These are phyloP conservation scores for Bubo blakistoni DNA, from an alignment of 2,113 vertebrate genomes.

Conservation along the genomic window DNA sequence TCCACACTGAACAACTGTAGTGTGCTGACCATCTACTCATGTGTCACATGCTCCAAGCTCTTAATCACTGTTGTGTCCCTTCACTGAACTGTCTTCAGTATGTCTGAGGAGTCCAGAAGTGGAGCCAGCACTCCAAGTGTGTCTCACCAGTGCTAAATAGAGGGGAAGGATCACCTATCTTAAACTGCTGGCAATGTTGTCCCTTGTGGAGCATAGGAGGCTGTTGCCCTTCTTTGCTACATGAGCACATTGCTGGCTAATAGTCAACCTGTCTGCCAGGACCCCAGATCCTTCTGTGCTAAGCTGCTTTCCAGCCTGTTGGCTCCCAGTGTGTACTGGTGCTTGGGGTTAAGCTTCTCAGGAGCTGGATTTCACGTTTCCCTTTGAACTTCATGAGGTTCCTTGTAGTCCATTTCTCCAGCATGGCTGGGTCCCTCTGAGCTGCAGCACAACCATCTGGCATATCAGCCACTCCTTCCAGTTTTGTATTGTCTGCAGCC, in stretches of 20 bases:
- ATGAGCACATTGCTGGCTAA: neutral
- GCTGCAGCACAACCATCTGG: neutral
- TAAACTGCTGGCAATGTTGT: neutral
- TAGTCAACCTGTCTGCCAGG: neutral
- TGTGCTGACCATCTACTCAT: neutral
- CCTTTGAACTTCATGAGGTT: neutral
- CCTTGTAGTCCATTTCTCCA: neutral
- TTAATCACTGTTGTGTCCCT: neutral
- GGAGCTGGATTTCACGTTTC: neutral
- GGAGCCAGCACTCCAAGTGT: neutral
- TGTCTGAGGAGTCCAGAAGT: neutral
- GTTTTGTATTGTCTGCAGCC: neutral
- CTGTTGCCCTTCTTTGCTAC: neutral
- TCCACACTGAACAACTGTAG: fast-evolving
- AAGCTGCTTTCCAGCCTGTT: neutral
- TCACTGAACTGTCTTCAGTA: neutral
- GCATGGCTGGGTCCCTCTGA: neutral
- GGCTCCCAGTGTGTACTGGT: neutral
- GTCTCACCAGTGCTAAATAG: neutral
- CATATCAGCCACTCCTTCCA: neutral
- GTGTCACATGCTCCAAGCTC: neutral
- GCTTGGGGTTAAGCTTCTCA: neutral
- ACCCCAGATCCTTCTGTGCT: neutral
- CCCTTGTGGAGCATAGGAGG: neutral
- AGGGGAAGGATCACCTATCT: neutral